Conservation (phyloP, 2,888 invertebrate species). For the Dioctria rufipes region DNA sequence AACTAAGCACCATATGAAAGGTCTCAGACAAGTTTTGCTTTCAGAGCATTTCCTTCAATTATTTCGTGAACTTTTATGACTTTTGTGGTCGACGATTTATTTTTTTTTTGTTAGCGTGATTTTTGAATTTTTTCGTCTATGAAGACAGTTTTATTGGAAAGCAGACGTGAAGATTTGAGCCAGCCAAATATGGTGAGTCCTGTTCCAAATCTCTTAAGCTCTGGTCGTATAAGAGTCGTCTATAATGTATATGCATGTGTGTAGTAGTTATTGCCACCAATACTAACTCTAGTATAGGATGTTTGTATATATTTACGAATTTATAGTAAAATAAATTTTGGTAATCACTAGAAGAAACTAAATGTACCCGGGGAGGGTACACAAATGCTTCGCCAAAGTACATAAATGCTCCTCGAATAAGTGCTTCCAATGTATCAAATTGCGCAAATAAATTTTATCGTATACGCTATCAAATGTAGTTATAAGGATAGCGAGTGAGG, state of each 20-base stretch:
- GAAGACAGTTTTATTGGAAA: conserved; percentile 19
- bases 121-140: conserved; percentile 10
- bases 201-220: no score
- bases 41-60: conserved; percentile 10
- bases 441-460: conserved; percentile 49
- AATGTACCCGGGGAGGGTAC: background rate
- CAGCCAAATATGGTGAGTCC: no score
- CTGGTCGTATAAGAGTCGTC: no score
- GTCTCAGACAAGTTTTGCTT: conserved; percentile 14
- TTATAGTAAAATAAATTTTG: background rate
- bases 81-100: conserved; percentile 22
- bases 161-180: background rate
- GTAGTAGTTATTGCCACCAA: no score
- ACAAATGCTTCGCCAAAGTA: background rate
- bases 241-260: no score
- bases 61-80: conserved; percentile 8
- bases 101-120: background rate
- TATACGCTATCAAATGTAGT: background rate
- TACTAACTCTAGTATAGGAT: no score
- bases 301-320: no score
- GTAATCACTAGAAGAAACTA: conserved; percentile 17
- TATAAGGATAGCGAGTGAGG: background rate
- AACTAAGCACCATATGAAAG: conserved; percentile 18
- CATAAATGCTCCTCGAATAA: background rate
- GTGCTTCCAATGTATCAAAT: conserved; percentile 41